phyloP scores from a whole-genome alignment of 2,113 vertebrate species.

The Euleptes europaea region DNA sequence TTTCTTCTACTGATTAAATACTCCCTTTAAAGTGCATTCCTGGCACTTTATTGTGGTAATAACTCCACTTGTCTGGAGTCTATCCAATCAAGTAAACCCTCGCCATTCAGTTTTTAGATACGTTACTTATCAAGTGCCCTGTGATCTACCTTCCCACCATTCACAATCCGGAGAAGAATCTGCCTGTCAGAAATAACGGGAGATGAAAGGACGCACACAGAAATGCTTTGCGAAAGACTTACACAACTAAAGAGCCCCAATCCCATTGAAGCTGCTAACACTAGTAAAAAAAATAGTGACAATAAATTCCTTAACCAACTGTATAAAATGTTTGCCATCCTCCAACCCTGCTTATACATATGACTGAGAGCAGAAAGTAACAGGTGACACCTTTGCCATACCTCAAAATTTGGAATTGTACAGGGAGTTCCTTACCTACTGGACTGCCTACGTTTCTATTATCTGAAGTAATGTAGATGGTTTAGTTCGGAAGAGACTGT shows the following conservation, averaged over 20 bases:
- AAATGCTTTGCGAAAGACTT: neutral
- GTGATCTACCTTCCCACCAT: neutral
- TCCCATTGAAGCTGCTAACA: neutral
- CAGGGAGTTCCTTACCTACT: neutral
- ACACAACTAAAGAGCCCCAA: neutral
- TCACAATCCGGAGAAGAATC: neutral
- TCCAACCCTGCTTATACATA: neutral
- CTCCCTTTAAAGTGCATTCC: conserved; percentile 20
- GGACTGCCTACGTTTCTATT: neutral
- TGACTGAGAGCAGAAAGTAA: neutral
- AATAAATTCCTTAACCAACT: neutral
- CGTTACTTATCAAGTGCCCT: neutral
- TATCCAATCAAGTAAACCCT: neutral
- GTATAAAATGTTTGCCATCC: neutral
- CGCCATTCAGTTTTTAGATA: neutral
- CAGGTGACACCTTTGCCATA: too few species aligned
- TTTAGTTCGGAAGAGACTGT: too few species aligned
- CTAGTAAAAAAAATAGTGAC: neutral
- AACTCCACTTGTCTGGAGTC: neutral
- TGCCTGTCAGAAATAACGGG: neutral
- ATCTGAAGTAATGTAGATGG: too few species aligned
- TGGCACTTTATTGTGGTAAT: conserved; percentile 12
- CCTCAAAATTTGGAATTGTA: neutral
- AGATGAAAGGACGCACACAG: neutral
- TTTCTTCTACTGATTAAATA: neutral